Evolutionary conservation across 1,140 invertebrate genomes (phyloP).

Genomic region (Pemphigus obesinymphae): DNA sequence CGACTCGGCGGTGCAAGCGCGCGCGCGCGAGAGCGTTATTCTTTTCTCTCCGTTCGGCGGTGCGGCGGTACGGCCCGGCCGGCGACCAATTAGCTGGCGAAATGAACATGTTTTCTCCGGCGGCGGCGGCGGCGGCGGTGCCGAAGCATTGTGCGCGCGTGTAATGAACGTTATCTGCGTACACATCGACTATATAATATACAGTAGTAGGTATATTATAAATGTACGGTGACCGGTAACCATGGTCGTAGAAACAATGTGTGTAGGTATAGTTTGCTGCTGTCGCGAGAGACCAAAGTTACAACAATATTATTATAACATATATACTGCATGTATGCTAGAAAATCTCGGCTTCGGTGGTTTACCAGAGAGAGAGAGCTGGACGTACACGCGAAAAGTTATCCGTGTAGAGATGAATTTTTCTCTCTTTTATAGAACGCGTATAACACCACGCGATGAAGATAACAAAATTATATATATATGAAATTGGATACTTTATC

Average conservation of each 20-base stretch:
- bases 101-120: slow-evolving; percentile 8
- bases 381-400: too few species aligned
- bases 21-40: neutral
- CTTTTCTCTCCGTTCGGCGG: neutral
- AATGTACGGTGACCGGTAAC: neutral
- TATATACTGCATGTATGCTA: too few species aligned
- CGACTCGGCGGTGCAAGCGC: neutral
- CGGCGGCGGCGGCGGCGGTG: neutral
- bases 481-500: slow-evolving; percentile 21
- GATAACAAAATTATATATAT: too few species aligned
- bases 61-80: neutral
- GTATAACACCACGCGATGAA: too few species aligned
- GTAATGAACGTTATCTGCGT: slow-evolving; percentile 32
- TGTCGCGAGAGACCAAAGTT: neutral
- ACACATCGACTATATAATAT: neutral
- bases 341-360: too few species aligned
- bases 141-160: slow-evolving; percentile 10
- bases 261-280: neutral
- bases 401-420: too few species aligned
- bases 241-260: slow-evolving; percentile 28
- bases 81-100: slow-evolving; percentile 27
- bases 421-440: too few species aligned
- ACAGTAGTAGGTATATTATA: neutral
- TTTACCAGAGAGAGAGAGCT: too few species aligned
- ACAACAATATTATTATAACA: slow-evolving; percentile 17